These are phyloP conservation scores for Amphibalanus amphitrite DNA, from an alignment of 1,140 invertebrate genomes.

Conservation along the genomic window DNA sequence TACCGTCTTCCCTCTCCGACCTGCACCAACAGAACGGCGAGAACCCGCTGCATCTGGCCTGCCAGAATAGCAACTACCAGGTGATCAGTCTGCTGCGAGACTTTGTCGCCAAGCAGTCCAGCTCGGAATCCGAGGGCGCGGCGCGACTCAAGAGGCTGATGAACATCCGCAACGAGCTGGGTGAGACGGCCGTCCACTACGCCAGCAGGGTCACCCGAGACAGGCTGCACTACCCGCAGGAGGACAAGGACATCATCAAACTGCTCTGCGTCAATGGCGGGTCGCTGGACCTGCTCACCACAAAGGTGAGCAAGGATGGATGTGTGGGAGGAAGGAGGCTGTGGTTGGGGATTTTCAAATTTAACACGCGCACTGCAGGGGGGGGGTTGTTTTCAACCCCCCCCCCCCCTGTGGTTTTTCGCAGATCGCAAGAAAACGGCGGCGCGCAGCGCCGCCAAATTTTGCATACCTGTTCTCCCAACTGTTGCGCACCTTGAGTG, in stretches of 20 bases:
- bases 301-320: conserved; percentile 31
- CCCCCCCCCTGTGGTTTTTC: too few species aligned
- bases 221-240: conserved; percentile 36
- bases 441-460: too few species aligned
- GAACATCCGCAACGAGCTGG: conserved; percentile 68
- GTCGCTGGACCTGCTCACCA: conserved; percentile 66
- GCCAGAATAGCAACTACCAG: conserved; percentile 59
- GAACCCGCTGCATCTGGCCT: conserved; percentile 81
- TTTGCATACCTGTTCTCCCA: too few species aligned
- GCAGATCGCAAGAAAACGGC: too few species aligned
- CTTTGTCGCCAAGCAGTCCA: conserved; percentile 58
- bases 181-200: conserved; percentile 82
- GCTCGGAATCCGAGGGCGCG: conserved; percentile 36
- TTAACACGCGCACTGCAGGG: too few species aligned
- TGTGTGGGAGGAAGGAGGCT: background rate
- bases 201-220: conserved; percentile 30
- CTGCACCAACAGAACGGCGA: conserved; percentile 41
- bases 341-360: too few species aligned
- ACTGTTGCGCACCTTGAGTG: too few species aligned
- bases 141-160: conserved; percentile 42
- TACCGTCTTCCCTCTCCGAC: too few species aligned
- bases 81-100: conserved; percentile 67
- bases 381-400: too few species aligned
- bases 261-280: conserved; percentile 74
- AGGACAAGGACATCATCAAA: conserved; percentile 77